These are phyloP conservation scores for Theonella swinhoei DNA, from an alignment of 37 sponge, comb jelly and placozoan genomes.

Conservation along the genomic window DNA sequence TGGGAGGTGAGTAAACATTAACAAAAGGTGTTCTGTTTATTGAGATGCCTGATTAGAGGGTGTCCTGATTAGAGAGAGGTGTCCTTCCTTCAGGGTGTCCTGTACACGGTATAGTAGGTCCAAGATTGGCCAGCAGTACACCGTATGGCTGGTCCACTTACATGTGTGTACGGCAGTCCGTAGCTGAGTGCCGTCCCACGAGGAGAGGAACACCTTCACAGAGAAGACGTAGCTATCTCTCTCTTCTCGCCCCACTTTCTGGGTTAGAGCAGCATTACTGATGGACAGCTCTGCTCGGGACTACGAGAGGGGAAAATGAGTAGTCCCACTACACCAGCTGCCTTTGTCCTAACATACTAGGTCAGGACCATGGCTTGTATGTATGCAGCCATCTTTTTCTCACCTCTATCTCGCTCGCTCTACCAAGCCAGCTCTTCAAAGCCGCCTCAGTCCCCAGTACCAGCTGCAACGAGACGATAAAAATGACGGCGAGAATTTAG, in stretches of 20 bases:
- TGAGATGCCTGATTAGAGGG: too few species aligned
- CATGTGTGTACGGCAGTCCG: conserved; percentile 33
- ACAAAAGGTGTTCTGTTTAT: too few species aligned
- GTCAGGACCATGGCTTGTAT: too few species aligned
- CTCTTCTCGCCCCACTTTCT: conserved; percentile 18
- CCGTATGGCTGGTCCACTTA: too few species aligned
- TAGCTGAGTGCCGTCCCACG: conserved; percentile 42
- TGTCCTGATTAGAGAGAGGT: too few species aligned
- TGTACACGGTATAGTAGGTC: too few species aligned
- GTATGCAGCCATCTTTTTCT: neutral
- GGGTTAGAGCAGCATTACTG: conserved; percentile 31
- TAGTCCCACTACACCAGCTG: too few species aligned
- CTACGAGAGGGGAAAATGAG: neutral
- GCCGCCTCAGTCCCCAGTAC: conserved; percentile 25
- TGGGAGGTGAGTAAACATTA: too few species aligned
- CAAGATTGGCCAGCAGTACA: too few species aligned
- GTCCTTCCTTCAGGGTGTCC: too few species aligned
- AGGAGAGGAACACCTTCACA: conserved; percentile 59
- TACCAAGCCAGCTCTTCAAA: conserved; percentile 41
- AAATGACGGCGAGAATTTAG: neutral
- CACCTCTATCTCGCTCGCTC: conserved; percentile 21
- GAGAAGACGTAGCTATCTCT: conserved; percentile 17
- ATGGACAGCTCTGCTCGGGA: conserved; percentile 3
- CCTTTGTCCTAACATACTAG: too few species aligned
- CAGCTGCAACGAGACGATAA: conserved; percentile 9